These are phyloP conservation scores for Cheilosia pagana DNA, from an alignment of 2,888 invertebrate genomes.

Conservation along the genomic window DNA sequence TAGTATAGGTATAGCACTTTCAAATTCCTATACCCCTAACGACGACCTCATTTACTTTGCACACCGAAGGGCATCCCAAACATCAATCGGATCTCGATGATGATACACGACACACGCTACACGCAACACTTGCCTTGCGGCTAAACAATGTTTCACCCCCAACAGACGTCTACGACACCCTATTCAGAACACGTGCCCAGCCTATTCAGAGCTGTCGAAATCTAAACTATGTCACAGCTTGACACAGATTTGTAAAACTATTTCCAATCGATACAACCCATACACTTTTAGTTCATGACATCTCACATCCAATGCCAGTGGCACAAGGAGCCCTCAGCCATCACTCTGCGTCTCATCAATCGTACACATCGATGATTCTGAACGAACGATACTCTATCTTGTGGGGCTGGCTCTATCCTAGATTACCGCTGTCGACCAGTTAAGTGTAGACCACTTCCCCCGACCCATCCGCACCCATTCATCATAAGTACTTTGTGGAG, in stretches of 20 bases:
- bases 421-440: constrained; percentile 45
- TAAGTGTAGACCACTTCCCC: constrained; percentile 53
- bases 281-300: constrained; percentile 40
- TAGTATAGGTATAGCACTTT: no score
- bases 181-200: neutral
- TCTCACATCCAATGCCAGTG: constrained; percentile 36
- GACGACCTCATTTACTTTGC: no score
- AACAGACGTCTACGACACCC: neutral
- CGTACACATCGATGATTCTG: constrained; percentile 27
- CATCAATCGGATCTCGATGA: no score
- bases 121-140: no score
- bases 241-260: constrained; percentile 25
- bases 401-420: constrained; percentile 18
- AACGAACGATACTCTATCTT: constrained; percentile 33
- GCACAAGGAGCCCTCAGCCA: constrained; percentile 43
- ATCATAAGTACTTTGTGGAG: constrained; percentile 56
- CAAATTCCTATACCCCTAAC: no score
- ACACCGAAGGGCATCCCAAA: no score
- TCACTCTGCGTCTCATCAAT: constrained; percentile 27
- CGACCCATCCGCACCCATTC: constrained; percentile 60
- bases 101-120: no score
- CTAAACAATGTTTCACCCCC: neutral
- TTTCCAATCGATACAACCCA: constrained; percentile 39
- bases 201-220: constrained; percentile 7
- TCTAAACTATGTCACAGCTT: constrained; percentile 22